Percentiles rank a stretch among this genome's conserved stretches.
Evolutionary conservation across 2,888 invertebrate genomes (phyloP).

Genomic region (Homarus gammarus): DNA sequence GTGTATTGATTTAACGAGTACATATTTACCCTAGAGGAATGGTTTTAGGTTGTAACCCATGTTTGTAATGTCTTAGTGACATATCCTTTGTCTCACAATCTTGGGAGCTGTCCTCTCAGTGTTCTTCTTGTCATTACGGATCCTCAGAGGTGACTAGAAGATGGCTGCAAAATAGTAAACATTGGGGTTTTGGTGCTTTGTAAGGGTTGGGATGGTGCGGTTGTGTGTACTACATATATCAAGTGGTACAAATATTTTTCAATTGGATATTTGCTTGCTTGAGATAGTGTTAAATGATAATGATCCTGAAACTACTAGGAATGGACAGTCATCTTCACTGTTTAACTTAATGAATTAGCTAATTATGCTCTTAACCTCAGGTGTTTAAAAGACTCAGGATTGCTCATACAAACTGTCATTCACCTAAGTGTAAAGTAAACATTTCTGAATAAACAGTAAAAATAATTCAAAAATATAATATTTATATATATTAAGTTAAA

Average conservation of each 20-base stretch:
- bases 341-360: background rate
- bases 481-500: too few relatives aligned
- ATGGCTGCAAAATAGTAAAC: background rate
- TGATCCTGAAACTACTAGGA: background rate
- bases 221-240: background rate
- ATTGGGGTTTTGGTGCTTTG: background rate
- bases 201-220: background rate
- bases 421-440: background rate
- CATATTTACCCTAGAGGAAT: background rate
- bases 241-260: background rate
- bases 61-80: background rate
- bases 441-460: background rate
- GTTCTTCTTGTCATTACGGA: background rate
- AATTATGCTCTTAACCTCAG: background rate
- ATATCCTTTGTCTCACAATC: background rate
- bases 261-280: background rate
- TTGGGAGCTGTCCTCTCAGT: background rate
- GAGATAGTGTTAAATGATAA: background rate
- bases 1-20: background rate
- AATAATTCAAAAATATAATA: background rate
- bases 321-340: background rate
- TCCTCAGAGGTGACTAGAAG: background rate
- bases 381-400: conserved; percentile 1
- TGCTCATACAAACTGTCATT: background rate
- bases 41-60: background rate